phyloP scores from a whole-genome alignment of 2,113 vertebrate species.

The Pachypanchax playfairii region DNA sequence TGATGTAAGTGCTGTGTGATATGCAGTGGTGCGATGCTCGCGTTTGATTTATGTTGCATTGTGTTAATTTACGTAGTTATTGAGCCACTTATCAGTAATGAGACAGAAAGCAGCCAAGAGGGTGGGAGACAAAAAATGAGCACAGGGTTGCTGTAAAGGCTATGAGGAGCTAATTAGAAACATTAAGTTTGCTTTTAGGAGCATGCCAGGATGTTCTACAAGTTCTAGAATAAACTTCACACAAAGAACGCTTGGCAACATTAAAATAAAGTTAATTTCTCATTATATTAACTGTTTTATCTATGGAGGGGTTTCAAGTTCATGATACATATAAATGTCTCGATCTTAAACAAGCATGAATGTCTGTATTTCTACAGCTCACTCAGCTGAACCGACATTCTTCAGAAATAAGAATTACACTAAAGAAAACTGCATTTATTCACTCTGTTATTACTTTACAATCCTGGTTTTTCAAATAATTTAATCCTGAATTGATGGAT shows the following conservation, averaged over 20 bases:
- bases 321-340: neutral
- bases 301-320: neutral
- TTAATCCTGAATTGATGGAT: slow-evolving; percentile 13
- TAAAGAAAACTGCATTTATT: slow-evolving; percentile 1
- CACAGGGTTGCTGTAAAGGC: slow-evolving; percentile 30
- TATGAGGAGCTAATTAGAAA: slow-evolving; percentile 45
- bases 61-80: slow-evolving; percentile 35
- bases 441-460: neutral
- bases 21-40: slow-evolving; percentile 12
- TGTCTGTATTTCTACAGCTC: neutral
- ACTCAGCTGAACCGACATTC: neutral
- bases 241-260: neutral
- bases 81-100: slow-evolving; percentile 44
- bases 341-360: neutral
- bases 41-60: slow-evolving; percentile 48
- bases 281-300: neutral
- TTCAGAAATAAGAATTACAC: slow-evolving; percentile 7
- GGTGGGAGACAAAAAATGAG: slow-evolving; percentile 18
- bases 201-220: neutral
- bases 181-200: slow-evolving; percentile 25
- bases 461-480: neutral
- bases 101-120: slow-evolving; percentile 34
- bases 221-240: slow-evolving; percentile 15
- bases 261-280: neutral
- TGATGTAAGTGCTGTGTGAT: slow-evolving; percentile 27